These are phyloP conservation scores for Cyphomyrus discorhynchus DNA, from an alignment of 2,113 vertebrate species.

Conservation along the genomic window DNA sequence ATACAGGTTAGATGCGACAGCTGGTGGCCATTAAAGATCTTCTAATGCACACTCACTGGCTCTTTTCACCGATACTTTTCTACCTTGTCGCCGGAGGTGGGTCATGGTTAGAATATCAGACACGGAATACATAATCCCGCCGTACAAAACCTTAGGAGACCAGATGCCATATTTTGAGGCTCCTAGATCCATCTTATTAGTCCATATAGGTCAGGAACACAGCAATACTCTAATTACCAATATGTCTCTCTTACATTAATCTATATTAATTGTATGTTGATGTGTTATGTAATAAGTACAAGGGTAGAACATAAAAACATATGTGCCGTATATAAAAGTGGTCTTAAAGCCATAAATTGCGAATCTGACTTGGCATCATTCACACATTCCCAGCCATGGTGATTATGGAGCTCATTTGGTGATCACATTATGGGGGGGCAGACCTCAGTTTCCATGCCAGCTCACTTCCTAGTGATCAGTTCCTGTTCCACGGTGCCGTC, in stretches of 20 bases:
- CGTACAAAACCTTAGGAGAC: background rate
- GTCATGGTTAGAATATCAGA: background rate
- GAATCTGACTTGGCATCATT: background rate
- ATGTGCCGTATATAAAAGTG: background rate
- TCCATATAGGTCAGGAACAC: background rate
- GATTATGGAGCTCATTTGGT: background rate
- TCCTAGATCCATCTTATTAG: background rate
- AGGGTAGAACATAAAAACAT: background rate
- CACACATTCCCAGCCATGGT: background rate
- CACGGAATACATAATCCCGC: background rate
- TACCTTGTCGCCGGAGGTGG: background rate
- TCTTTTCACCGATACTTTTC: background rate
- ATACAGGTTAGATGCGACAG: background rate
- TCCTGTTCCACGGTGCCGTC: background rate
- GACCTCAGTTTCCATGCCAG: background rate
- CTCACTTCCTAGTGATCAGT: background rate
- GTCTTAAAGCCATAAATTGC: background rate
- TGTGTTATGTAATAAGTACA: background rate
- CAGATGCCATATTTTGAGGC: background rate
- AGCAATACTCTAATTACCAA: background rate
- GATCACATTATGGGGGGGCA: background rate
- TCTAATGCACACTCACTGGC: background rate
- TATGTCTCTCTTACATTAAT: background rate
- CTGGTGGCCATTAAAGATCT: background rate
- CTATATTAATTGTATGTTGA: background rate